Evolutionary conservation across 2,113 vertebrate species (phyloP), one percentile per base, ranked within the genome.

Genomic region (Eupsittula cactorum): DNA sequence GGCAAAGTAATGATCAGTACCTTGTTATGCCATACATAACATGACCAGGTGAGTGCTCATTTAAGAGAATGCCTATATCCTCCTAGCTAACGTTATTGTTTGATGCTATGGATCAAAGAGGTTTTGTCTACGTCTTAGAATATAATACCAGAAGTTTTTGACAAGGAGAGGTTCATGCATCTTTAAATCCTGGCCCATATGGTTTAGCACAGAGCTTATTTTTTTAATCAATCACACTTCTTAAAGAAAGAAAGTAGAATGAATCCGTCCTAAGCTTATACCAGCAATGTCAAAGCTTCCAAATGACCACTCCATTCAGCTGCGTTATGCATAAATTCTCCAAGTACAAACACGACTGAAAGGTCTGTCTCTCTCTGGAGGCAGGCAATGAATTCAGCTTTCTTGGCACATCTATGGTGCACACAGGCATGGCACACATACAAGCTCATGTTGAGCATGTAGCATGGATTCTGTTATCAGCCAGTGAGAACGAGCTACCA

Each of bases 391-490:
- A 60, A 73, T 75, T 73, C 39, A 42, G n/a, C 27, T 86, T 85
- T 92, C 63, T 67, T 0, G 0, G 76, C 41, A 74, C 7, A 23
- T 18, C 5, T 1, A 16, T 4, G 7, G 28, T 11, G 27, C 44
- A 59, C 39, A 59, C 25, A 79, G 27, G 24, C 28, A 41, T 25
- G 27, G 27, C 31, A 41, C n/a, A 35, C 17, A 27, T 0, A 1
- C 39, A 68, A 65, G 41, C n/a, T 70, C 37, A 62, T 0, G 0
- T 0, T 62, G 24, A 91, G 28, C 49, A 82, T 62, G 57, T 33
- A 79, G 74, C 52, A 67, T 46, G 44, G 52, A 76, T 82, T 86
- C 55, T 50, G 29, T 31, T 92, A 87, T 55, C 57, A 83, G 76
- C 42, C 70, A 46, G 20, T 71, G 37, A 55, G 47, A 88, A 74